Percentiles rank a stretch among this genome's conserved stretches.
phyloP scores from a whole-genome alignment of 2,113 vertebrate genomes.

The Hyla sarda region DNA sequence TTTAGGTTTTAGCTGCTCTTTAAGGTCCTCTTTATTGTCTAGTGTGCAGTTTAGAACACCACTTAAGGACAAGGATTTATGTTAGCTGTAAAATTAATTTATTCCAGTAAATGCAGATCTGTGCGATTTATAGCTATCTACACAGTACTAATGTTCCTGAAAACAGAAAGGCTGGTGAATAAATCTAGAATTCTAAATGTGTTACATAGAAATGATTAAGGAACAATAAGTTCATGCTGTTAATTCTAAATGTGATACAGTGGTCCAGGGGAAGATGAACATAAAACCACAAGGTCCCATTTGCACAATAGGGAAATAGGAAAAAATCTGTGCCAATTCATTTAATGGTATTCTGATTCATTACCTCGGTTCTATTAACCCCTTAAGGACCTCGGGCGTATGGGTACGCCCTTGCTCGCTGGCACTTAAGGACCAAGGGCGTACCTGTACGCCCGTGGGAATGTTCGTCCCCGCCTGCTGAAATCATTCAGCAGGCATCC shows the following conservation, averaged over 20 bases:
- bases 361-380: too few relatives aligned
- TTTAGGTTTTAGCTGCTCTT: neutral
- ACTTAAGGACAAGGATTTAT: neutral
- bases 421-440: too few relatives aligned
- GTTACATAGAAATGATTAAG: neutral
- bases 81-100: constrained; percentile 19
- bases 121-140: neutral
- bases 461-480: too few relatives aligned
- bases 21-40: neutral
- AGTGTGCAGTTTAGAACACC: neutral
- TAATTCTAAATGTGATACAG: neutral
- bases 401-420: too few relatives aligned
- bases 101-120: constrained; percentile 6
- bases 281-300: neutral
- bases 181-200: neutral
- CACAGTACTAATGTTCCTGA: neutral
- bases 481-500: too few relatives aligned
- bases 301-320: neutral
- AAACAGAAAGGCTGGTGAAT: neutral
- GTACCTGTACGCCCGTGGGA: too few relatives aligned
- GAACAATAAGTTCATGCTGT: neutral
- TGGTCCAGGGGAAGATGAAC: neutral
- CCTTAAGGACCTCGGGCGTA: too few relatives aligned
- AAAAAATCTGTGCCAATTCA: neutral
- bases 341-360: too few relatives aligned